These are phyloP conservation scores for Porites rus DNA, from an alignment of 92 coral and sea anemone species.

Conservation along the genomic window DNA sequence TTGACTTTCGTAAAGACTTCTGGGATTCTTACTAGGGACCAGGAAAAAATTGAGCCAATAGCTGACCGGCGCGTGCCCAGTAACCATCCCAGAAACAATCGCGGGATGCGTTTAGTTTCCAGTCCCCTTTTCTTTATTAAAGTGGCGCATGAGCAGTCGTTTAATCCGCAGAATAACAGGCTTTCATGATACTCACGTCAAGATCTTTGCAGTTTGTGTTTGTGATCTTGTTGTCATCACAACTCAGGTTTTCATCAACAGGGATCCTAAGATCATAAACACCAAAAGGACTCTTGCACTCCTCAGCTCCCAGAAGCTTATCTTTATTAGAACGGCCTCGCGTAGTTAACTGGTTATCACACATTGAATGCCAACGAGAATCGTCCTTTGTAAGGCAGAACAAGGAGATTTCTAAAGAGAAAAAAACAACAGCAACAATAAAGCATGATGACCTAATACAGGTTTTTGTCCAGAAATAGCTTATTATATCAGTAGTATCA, in stretches of 20 bases:
- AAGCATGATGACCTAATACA: too few species aligned
- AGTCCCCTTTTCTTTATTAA: too few species aligned
- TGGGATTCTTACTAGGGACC: too few species aligned
- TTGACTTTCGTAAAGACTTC: too few species aligned
- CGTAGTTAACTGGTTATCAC: neutral
- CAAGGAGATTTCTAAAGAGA: neutral
- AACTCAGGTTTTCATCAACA: neutral
- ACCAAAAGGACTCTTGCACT: conserved; percentile 24
- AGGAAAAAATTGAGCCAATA: too few species aligned
- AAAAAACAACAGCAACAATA: neutral
- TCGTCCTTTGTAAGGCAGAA: conserved; percentile 5
- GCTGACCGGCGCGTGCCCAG: too few species aligned
- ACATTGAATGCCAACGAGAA: conserved; percentile 1
- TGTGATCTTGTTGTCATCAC: neutral
- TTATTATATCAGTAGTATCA: too few species aligned
- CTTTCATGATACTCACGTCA: conserved; percentile 1
- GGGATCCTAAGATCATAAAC: conserved; percentile 11
- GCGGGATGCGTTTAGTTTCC: too few species aligned
- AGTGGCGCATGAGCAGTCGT: neutral
- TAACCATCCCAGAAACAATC: too few species aligned
- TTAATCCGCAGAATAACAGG: neutral
- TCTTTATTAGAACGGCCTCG: neutral
- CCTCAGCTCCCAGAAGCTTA: neutral
- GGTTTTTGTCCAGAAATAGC: too few species aligned
- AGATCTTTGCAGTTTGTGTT: conserved; percentile 17